phyloP scores from a whole-genome alignment of 2,888 invertebrate species.

The Lepetodrilus schrolli region DNA sequence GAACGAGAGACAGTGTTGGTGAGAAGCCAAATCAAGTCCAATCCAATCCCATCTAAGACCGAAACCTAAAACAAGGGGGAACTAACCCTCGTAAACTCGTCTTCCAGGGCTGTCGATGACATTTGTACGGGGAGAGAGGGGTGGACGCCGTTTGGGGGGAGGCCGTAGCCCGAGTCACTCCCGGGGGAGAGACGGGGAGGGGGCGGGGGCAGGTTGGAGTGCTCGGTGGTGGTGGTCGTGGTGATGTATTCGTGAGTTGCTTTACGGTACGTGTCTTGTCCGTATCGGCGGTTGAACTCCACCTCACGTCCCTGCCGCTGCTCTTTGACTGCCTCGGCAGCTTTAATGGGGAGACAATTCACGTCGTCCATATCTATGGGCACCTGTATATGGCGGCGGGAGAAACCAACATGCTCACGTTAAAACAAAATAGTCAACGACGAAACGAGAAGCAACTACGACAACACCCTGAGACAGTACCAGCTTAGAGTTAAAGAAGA shows the following conservation, averaged over 20 bases:
- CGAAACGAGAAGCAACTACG: slow-evolving; percentile 16
- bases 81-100: slow-evolving; percentile 72
- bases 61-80: too few species aligned
- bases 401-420: slow-evolving; percentile 27
- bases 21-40: slow-evolving; percentile 10
- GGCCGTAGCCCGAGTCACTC: neutral
- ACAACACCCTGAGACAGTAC: neutral
- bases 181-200: slow-evolving; percentile 13
- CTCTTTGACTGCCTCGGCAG: slow-evolving; percentile 61
- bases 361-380: slow-evolving; percentile 49
- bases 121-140: slow-evolving; percentile 49
- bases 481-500: too few species aligned
- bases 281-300: slow-evolving; percentile 28
- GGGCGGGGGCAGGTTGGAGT: slow-evolving; percentile 17
- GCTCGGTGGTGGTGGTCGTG: too few species aligned
- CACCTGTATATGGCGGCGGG: neutral
- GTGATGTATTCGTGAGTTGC: slow-evolving; percentile 16
- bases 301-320: slow-evolving; percentile 47
- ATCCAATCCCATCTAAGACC: slow-evolving; percentile 12
- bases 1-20: neutral
- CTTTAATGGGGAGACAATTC: slow-evolving; percentile 55
- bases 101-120: slow-evolving; percentile 48
- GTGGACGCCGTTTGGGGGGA: neutral
- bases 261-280: slow-evolving; percentile 27
- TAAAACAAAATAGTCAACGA: slow-evolving; percentile 17